Evolutionary conservation across 2,888 invertebrate genomes (phyloP).

Genomic region (Scaeva pyrastri): DNA sequence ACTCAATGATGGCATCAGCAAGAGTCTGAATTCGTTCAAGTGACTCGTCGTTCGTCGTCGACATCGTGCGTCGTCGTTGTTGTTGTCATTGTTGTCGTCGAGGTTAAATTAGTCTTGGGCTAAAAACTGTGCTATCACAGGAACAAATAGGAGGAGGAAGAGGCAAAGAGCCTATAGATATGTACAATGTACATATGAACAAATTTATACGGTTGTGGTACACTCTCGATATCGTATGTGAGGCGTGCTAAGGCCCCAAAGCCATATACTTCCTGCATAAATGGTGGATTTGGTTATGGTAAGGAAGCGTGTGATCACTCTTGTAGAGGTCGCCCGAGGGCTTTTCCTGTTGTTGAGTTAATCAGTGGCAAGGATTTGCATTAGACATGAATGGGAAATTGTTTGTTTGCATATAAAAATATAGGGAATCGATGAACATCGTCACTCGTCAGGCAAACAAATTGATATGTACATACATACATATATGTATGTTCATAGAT

Average conservation of each 20-base stretch:
- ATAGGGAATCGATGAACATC: slow-evolving; percentile 59
- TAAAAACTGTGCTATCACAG: slow-evolving; percentile 60
- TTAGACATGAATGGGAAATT: slow-evolving; percentile 67
- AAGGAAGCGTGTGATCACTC: slow-evolving; percentile 33
- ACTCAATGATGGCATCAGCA: slow-evolving; percentile 43
- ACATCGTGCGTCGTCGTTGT: not conserved
- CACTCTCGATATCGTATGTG: slow-evolving; percentile 41
- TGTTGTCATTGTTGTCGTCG: not conserved
- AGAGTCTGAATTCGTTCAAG: slow-evolving; percentile 38
- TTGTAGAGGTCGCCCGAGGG: slow-evolving; percentile 63
- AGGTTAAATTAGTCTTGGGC: slow-evolving; percentile 63
- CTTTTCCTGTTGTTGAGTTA: slow-evolving; percentile 68
- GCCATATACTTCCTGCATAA: not conserved
- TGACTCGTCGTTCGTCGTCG: too few relatives aligned
- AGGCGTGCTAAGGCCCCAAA: slow-evolving; percentile 19
- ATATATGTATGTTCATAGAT: too few relatives aligned
- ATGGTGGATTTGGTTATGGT: slow-evolving; percentile 5
- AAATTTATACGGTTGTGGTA: slow-evolving; percentile 54
- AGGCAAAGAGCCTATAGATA: too few relatives aligned
- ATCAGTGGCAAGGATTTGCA: slow-evolving; percentile 73
- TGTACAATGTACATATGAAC: slow-evolving; percentile 40
- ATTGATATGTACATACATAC: too few relatives aligned
- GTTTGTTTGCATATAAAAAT: slow-evolving; percentile 70
- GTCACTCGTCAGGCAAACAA: not conserved
- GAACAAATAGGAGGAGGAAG: not conserved